Base-by-base conservation (phyloP, 2,113 vertebrate genomes). In the Madoqua kirkii region DNA sequence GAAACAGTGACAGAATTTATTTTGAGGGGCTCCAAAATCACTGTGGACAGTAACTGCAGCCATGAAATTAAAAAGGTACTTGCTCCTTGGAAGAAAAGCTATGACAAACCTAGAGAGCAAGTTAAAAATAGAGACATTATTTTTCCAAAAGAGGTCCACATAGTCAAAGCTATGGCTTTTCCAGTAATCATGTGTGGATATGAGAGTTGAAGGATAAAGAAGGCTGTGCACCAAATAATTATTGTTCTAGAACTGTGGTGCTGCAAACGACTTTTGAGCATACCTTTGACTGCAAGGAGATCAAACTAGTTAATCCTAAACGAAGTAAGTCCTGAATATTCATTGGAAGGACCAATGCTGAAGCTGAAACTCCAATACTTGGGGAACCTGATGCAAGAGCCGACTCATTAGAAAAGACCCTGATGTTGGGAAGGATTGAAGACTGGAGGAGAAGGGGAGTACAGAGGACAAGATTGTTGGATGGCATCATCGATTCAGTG, bases 1-100 rank as follows among this genome's bases (percentile, higher is more conserved):
- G 64, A 67, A 67, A 67, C 64, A 67, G n/a, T 36, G 17, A 36
- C 17, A 67, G 17, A 67, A n/a, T 36, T 67, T 36, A 5, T 36
- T 11, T 67, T 67, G 0, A 0, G 0, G 33, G 33, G n/a, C 64
- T 67, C 64, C 64, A 67, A 67, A 74, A 40, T 74, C 67, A 74
- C 36, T 74, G 67, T 40, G 21, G n/a, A 74, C 36, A 13, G 67
- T 40, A 40, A 40, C 11, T 40, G 21, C 21, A 25, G 36, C 67
- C 67, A 40, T 40, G 67, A 74, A 74, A 74, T 25, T 74, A 74
- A 74, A 74, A 74, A 74, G 21, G 25, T 25, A 40, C 10, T 74
- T 74, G 67, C 36, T 74, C 36, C 10, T 74, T 74, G 67, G 67
- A 40, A 40, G n/a, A 74, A 40, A 40, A 74, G 67, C 36, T 25